phyloP scores from a whole-genome alignment of 2,888 invertebrate species.

The Pyrrhia umbra region DNA sequence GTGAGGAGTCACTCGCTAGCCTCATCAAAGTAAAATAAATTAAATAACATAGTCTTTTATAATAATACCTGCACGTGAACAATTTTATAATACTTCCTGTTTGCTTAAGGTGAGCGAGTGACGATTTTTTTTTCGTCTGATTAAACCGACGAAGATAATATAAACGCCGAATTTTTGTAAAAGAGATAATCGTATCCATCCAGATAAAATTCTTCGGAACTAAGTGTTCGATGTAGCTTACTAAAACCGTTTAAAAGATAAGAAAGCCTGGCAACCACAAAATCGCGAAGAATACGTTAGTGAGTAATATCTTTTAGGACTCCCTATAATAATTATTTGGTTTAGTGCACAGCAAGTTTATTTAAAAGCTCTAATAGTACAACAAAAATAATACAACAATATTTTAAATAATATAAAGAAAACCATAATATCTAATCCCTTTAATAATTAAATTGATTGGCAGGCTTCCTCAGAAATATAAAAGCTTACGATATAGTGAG shows the following conservation, averaged over 20 bases:
- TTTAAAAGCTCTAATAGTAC: conserved; percentile 72
- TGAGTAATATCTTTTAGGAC: conserved; percentile 64
- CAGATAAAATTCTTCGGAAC: conserved; percentile 14
- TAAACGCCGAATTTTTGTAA: conserved; percentile 39
- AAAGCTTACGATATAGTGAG: conserved; percentile 86
- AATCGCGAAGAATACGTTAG: conserved; percentile 62
- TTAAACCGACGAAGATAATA: conserved; percentile 27
- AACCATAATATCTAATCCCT: conserved; percentile 60
- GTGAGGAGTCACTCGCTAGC: conserved; percentile 60
- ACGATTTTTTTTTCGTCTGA: conserved; percentile 40
- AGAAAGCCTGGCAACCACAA: conserved; percentile 81
- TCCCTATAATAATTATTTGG: conserved; percentile 82
- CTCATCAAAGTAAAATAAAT: conserved; percentile 51
- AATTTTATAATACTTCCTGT: conserved; percentile 54
- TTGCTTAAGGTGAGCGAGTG: conserved; percentile 52
- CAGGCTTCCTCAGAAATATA: conserved; percentile 81
- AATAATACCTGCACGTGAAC: conserved; percentile 51
- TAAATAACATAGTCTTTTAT: conserved; percentile 51
- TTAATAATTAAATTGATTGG: conserved; percentile 68
- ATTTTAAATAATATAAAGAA: conserved; percentile 57
- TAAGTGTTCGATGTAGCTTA: conserved; percentile 54
- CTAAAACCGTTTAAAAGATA: conserved; percentile 62
- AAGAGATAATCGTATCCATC: conserved; percentile 27
- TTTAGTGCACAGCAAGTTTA: conserved; percentile 84
- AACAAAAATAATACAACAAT: conserved; percentile 64